Evolutionary conservation across 2,797 vertebrate genomes (phyloP).

Genomic region (Odontamblyopus lacepedii): DNA sequence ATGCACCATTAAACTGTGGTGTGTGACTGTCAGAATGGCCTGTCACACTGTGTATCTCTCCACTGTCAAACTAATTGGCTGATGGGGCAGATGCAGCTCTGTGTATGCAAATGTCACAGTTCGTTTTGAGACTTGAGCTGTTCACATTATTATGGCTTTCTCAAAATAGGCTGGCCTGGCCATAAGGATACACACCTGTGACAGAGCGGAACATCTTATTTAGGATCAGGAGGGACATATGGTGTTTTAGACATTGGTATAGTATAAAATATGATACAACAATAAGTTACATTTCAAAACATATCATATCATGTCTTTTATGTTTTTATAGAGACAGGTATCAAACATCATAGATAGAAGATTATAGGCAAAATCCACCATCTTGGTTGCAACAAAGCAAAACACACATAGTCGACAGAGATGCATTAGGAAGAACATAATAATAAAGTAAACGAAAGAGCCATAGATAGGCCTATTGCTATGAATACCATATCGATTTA

Average conservation of each 20-base stretch:
- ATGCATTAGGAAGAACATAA: not conserved
- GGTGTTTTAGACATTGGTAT: not conserved
- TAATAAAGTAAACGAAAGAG: not conserved
- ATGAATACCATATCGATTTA: too few species aligned
- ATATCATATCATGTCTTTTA: too few species aligned
- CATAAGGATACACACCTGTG: conserved; percentile 42
- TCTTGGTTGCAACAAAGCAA: not conserved
- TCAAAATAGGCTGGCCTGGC: conserved; percentile 43
- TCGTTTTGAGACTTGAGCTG: conserved; percentile 25
- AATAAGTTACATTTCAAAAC: too few species aligned
- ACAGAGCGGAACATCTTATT: not conserved
- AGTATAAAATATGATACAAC: not conserved
- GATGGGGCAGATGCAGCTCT: conserved; percentile 37
- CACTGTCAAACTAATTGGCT: conserved; percentile 54
- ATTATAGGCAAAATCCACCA: not conserved
- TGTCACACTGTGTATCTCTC: conserved; percentile 35
- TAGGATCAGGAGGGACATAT: not conserved
- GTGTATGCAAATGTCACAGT: conserved; percentile 17
- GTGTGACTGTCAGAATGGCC: conserved; percentile 23
- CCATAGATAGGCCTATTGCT: not conserved
- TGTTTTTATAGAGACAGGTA: too few species aligned
- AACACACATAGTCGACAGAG: not conserved
- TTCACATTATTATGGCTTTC: conserved; percentile 51
- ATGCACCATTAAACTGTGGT: not conserved
- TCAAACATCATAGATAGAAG: too few species aligned